A percentile compares a stretch with the other conserved stretches of the same genome.
phyloP scores from a whole-genome alignment of 2,113 vertebrate species.

The Uria aalge region DNA sequence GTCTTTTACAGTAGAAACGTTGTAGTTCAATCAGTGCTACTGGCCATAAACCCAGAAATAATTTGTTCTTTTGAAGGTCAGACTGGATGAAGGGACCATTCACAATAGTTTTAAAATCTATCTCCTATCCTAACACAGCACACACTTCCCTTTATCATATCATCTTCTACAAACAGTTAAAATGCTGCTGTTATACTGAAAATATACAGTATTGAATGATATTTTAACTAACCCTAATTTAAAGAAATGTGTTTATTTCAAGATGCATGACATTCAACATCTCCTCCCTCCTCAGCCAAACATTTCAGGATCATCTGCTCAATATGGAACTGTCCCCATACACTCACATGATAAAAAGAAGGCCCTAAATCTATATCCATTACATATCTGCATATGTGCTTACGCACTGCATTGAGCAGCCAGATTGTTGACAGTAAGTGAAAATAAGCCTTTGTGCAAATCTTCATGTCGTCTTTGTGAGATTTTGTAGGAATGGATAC shows the following conservation, averaged over 20 bases:
- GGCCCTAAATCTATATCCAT: neutral
- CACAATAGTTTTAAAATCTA: neutral
- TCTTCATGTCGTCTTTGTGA: neutral
- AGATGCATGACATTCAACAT: neutral
- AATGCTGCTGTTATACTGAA: neutral
- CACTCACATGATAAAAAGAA: neutral
- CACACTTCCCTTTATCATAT: neutral
- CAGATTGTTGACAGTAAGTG: neutral
- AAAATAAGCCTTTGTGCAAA: neutral
- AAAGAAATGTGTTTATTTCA: neutral
- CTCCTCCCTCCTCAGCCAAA: neutral
- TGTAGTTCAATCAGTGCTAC: neutral
- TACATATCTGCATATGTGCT: fast-evolving
- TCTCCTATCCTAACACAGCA: neutral
- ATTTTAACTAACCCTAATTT: neutral
- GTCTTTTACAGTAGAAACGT: neutral
- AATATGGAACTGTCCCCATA: neutral
- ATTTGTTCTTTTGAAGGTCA: neutral
- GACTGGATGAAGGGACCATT: neutral
- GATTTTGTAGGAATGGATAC: neutral
- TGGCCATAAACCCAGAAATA: neutral
- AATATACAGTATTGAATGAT: neutral
- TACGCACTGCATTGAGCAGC: neutral
- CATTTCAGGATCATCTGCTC: neutral
- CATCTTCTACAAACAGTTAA: neutral